These are phyloP conservation scores for Aphaenogaster ashmeadi DNA, from an alignment of 1,140 invertebrate species.

Conservation along the genomic window DNA sequence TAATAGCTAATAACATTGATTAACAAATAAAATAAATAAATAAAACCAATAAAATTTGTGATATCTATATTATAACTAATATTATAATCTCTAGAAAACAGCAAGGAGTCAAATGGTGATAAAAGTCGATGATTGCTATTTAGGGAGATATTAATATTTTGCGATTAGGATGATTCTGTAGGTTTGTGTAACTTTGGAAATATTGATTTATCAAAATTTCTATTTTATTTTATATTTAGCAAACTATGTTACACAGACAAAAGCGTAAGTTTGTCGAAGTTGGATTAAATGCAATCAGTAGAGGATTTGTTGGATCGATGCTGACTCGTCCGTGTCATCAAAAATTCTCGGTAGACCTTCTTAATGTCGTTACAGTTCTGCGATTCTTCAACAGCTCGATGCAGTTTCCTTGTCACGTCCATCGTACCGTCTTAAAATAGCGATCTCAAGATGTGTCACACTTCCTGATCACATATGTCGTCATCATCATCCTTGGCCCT, in stretches of 20 bases:
- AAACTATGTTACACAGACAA: neutral
- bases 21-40: no score
- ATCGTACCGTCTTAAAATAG: slow-evolving; percentile 46
- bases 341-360: slow-evolving; percentile 27
- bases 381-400: slow-evolving; percentile 46
- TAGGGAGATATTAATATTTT: neutral
- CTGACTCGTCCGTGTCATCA: neutral
- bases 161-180: neutral
- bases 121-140: neutral
- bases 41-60: no score
- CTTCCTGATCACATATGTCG: slow-evolving; percentile 41
- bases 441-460: slow-evolving; percentile 51
- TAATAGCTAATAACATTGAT: neutral
- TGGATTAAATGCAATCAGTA: neutral
- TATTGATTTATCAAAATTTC: slow-evolving; percentile 3
- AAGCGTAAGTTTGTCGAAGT: neutral
- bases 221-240: neutral
- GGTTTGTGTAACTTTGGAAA: neutral
- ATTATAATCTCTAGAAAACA: neutral
- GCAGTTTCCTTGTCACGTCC: slow-evolving; percentile 35
- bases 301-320: slow-evolving; percentile 1
- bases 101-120: neutral
- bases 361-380: slow-evolving; percentile 33
- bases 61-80: neutral
- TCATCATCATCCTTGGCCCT: slow-evolving; percentile 41